These are phyloP conservation scores for Nomada lathburiana DNA, from an alignment of 2,888 invertebrate genomes.

Conservation along the genomic window DNA sequence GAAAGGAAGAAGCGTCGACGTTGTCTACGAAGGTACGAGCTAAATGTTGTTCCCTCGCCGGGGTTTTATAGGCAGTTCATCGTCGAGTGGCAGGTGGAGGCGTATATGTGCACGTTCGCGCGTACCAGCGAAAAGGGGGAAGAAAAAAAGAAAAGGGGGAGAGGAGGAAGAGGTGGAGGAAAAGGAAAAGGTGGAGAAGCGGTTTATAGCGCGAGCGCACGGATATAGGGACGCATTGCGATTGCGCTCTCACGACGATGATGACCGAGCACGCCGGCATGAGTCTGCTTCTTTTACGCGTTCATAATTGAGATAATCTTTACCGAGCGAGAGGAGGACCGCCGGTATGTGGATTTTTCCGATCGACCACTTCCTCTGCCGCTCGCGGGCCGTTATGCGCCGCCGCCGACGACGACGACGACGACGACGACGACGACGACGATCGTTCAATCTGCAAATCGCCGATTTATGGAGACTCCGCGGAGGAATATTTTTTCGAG, in stretches of 20 bases:
- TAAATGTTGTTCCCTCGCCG: constrained; percentile 70
- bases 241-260: constrained; percentile 74
- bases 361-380: constrained; percentile 74
- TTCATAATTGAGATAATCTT: constrained; percentile 82
- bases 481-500: background rate
- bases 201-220: constrained; percentile 48
- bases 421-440: background rate
- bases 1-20: constrained; percentile 47
- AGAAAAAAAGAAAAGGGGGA: constrained; percentile 5
- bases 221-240: constrained; percentile 57
- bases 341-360: constrained; percentile 80
- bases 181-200: constrained; percentile 52
- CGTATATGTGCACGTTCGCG: constrained; percentile 64
- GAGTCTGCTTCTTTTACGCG: constrained; percentile 81
- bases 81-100: constrained; percentile 77
- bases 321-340: constrained; percentile 69
- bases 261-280: constrained; percentile 78
- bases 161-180: constrained; percentile 27
- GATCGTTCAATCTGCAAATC: background rate
- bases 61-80: constrained; percentile 76
- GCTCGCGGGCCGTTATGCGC: constrained; percentile 44
- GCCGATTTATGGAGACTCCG: constrained; percentile 35
- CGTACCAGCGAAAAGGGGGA: constrained; percentile 32
- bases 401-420: constrained; percentile 29
- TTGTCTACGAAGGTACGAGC: constrained; percentile 71